These are phyloP conservation scores for Falco berigora DNA, from an alignment of 2,797 vertebrate genomes.

Conservation along the genomic window DNA sequence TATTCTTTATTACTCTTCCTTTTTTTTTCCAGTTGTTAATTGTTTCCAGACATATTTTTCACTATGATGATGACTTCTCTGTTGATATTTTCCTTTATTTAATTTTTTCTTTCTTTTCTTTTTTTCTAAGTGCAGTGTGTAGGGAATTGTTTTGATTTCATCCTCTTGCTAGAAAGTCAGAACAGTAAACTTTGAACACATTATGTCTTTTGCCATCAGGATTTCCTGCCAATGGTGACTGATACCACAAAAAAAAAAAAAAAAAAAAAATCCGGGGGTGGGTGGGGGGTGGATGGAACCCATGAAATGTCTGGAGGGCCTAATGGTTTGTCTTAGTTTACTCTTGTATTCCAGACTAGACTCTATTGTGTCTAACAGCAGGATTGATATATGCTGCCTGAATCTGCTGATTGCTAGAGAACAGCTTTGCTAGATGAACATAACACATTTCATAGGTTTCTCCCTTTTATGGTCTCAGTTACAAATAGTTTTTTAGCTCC, in stretches of 20 bases:
- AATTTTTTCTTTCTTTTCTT: neutral
- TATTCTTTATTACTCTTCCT: neutral
- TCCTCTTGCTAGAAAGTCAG: neutral
- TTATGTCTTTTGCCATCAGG: neutral
- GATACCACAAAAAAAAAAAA: neutral
- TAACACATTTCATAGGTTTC: slow-evolving; percentile 34
- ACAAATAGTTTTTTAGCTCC: slow-evolving; percentile 17
- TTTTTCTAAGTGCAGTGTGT: neutral
- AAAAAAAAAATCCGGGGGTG: neutral
- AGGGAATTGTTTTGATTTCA: neutral
- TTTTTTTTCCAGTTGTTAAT: slow-evolving; percentile 12
- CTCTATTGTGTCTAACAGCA: slow-evolving; percentile 36
- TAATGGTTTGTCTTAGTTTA: slow-evolving; percentile 22
- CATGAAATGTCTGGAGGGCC: neutral
- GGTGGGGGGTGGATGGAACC: no score
- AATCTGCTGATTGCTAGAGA: slow-evolving; percentile 34
- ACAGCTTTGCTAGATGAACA: slow-evolving; percentile 44
- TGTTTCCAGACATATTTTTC: slow-evolving; percentile 28
- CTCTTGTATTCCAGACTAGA: neutral
- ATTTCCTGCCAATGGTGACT: neutral
- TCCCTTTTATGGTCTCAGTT: slow-evolving; percentile 57
- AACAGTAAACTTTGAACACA: neutral
- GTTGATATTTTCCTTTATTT: neutral
- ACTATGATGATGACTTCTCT: neutral
- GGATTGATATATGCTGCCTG: neutral